These are phyloP conservation scores for Endomychus coccineus DNA, from an alignment of 2,888 invertebrate species.

Conservation along the genomic window DNA sequence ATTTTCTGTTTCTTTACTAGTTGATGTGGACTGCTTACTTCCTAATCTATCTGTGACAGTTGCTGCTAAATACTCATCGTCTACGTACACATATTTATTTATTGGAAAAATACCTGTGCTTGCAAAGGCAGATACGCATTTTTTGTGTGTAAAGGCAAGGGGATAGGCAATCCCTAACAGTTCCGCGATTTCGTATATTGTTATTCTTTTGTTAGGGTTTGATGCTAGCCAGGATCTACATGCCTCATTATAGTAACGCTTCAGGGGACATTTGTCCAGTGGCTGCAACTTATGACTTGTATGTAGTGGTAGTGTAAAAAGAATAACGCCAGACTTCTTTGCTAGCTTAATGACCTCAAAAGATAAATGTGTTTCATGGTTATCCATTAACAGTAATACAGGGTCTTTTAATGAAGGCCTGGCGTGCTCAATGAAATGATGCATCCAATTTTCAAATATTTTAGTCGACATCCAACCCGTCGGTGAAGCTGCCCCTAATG, in stretches of 20 bases:
- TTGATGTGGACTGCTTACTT: too few species aligned
- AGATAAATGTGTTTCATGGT: conserved; percentile 9
- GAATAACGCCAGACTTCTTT: conserved; percentile 5
- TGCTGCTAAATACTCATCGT: too few species aligned
- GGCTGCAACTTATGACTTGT: too few species aligned
- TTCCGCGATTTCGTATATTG: conserved; percentile 5
- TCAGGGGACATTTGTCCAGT: not conserved
- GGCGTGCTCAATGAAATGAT: conserved; percentile 26
- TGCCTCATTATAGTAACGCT: conserved; percentile 2
- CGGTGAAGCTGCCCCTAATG: too few species aligned
- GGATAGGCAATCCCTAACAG: conserved; percentile 5
- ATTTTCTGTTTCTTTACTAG: too few species aligned
- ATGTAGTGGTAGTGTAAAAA: conserved; percentile 8
- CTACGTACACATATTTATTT: too few species aligned
- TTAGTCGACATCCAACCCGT: conserved; percentile 27
- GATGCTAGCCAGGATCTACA: conserved; percentile 5
- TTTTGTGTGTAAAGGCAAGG: conserved; percentile 3
- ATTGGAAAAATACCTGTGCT: too few species aligned
- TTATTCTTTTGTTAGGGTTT: conserved; percentile 1
- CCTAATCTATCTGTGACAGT: too few species aligned
- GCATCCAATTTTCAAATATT: conserved; percentile 24
- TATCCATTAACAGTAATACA: conserved; percentile 8
- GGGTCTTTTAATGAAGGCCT: conserved; percentile 5
- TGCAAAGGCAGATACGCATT: too few species aligned
- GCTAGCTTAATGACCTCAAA: conserved; percentile 10